Conservation (phyloP, 2,888 invertebrate species). For the Idaea aversata region DNA sequence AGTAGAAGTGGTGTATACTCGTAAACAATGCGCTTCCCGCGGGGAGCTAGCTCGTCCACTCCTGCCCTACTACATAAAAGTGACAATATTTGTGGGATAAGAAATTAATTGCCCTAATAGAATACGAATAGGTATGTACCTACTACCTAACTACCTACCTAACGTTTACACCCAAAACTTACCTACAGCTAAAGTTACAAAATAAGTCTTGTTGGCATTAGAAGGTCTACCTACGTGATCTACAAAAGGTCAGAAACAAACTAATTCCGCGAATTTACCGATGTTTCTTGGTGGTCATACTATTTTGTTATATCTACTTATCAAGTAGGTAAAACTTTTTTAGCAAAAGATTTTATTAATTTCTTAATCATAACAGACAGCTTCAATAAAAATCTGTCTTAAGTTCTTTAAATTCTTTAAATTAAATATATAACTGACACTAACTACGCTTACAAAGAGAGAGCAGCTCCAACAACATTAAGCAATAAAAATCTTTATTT, state of each 20-base stretch:
- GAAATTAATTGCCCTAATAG: background rate
- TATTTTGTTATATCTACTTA: too few species aligned
- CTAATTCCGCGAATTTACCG: background rate
- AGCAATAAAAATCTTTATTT: constrained; percentile 54
- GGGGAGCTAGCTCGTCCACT: constrained; percentile 32
- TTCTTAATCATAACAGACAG: constrained; percentile 27
- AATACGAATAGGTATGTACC: background rate
- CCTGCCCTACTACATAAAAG: constrained; percentile 5
- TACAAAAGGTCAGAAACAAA: background rate
- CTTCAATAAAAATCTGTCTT: constrained; percentile 28
- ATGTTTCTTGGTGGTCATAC: too few species aligned
- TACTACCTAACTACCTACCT: background rate
- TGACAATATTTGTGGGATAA: constrained; percentile 8
- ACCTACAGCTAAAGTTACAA: background rate
- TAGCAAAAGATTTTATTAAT: constrained; percentile 28
- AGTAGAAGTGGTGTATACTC: constrained; percentile 73
- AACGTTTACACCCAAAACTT: background rate
- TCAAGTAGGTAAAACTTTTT: constrained; percentile 5
- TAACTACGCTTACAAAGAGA: constrained; percentile 31
- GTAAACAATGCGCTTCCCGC: constrained; percentile 70
- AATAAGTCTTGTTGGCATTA: too few species aligned
- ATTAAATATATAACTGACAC: constrained; percentile 27
- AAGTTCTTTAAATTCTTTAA: constrained; percentile 26
- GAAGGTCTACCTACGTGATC: too few species aligned
- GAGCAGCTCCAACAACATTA: constrained; percentile 36